A percentile compares a stretch with the other conserved stretches of the same genome.
Evolutionary conservation across 2,797 vertebrate genomes (phyloP).

Genomic region (Darevskia mixta): DNA sequence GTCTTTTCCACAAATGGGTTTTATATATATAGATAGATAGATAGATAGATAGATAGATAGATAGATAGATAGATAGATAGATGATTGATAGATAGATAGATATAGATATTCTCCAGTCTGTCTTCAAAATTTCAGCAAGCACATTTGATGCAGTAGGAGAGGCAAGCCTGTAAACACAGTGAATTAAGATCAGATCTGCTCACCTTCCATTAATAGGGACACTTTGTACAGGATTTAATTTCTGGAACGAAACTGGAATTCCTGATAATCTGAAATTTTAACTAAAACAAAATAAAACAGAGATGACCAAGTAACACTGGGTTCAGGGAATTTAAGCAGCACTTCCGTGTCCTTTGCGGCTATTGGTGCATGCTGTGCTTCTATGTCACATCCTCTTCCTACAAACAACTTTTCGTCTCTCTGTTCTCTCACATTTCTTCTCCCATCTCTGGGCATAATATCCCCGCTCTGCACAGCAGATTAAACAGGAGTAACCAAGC

Average conservation of each 20-base stretch:
- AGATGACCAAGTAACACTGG: too few species aligned
- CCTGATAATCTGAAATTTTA: background rate
- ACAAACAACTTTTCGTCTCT: background rate
- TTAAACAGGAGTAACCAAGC: background rate
- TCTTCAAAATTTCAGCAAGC: background rate
- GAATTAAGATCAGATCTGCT: background rate
- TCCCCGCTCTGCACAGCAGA: background rate
- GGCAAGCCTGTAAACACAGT: background rate
- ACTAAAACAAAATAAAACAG: background rate
- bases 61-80: too few species aligned
- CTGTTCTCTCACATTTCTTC: background rate
- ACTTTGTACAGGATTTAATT: background rate
- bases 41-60: too few species aligned
- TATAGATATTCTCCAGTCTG: background rate
- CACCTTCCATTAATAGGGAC: background rate
- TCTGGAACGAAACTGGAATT: background rate
- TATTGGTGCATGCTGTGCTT: background rate
- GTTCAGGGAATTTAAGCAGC: background rate
- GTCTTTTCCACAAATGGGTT: background rate
- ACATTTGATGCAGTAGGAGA: fast-evolving
- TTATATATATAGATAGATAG: too few species aligned
- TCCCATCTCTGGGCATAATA: background rate
- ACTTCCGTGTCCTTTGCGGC: background rate
- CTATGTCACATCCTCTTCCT: background rate
- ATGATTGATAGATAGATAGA: too few species aligned